phyloP scores from a whole-genome alignment of 1,140 invertebrate genomes.

The Drosophila lacertosa region DNA sequence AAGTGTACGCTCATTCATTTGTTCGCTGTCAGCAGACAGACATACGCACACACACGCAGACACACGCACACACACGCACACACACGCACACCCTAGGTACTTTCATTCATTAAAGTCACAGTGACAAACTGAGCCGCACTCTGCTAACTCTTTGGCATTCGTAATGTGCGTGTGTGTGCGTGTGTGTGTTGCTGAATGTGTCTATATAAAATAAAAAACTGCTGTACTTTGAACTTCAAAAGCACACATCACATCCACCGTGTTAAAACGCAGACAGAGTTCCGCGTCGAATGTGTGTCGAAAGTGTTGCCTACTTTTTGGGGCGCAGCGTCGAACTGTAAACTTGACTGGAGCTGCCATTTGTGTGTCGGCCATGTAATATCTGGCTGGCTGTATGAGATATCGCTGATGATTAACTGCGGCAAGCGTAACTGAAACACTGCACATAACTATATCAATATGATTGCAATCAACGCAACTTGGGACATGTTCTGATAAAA shows the following conservation, averaged over 20 bases:
- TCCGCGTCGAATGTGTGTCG: slow-evolving; percentile 34
- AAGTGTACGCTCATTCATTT: slow-evolving; percentile 57
- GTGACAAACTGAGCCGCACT: slow-evolving; percentile 27
- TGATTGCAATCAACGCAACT: too few relatives aligned
- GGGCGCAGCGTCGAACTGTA: slow-evolving; percentile 2
- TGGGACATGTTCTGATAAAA: too few relatives aligned
- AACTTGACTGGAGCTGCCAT: neutral
- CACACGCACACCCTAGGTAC: slow-evolving; percentile 25
- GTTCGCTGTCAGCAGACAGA: slow-evolving; percentile 37
- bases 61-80: slow-evolving; percentile 16
- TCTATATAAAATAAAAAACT: neutral
- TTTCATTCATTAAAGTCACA: slow-evolving; percentile 74
- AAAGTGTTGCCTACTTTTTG: slow-evolving; percentile 28
- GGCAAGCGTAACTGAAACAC: too few relatives aligned
- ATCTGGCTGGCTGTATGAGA: neutral
- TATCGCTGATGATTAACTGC: neutral
- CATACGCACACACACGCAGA: slow-evolving; percentile 17
- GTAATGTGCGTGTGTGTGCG: slow-evolving; percentile 2
- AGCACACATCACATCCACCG: slow-evolving; percentile 6
- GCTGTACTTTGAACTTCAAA: slow-evolving; percentile 40
- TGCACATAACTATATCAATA: too few relatives aligned
- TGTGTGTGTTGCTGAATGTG: neutral
- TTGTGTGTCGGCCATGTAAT: neutral
- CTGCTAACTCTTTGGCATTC: slow-evolving; percentile 34
- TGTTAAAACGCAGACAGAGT: slow-evolving; percentile 30